These are phyloP conservation scores for Archaeoteleia sp. DNA, from an alignment of 2,888 invertebrate species.

Conservation along the genomic window DNA sequence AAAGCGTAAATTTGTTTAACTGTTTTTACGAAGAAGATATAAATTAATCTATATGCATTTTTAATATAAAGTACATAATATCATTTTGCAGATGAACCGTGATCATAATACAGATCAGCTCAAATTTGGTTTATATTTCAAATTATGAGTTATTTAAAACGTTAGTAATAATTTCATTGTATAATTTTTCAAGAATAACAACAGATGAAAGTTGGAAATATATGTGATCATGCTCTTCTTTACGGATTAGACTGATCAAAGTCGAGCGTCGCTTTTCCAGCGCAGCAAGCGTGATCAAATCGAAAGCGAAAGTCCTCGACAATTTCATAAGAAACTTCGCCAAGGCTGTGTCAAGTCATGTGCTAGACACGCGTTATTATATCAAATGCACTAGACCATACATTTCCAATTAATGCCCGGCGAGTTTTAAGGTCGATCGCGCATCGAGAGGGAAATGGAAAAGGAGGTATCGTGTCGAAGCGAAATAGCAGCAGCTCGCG, in stretches of 20 bases:
- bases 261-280: not conserved
- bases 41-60: too few relatives aligned
- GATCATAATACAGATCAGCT: too few relatives aligned
- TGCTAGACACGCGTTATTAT: constrained; percentile 14
- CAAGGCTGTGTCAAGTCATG: constrained; percentile 18
- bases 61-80: too few relatives aligned
- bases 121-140: too few relatives aligned
- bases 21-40: too few relatives aligned
- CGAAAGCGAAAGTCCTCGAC: constrained; percentile 19
- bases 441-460: constrained; percentile 11
- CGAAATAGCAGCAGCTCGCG: constrained; percentile 8
- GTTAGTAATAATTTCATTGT: too few relatives aligned
- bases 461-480: constrained; percentile 1
- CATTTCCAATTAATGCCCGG: constrained; percentile 15
- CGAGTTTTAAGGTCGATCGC: constrained; percentile 17
- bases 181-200: too few relatives aligned
- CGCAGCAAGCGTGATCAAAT: constrained; percentile 15
- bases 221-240: too few relatives aligned
- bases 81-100: too few relatives aligned
- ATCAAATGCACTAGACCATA: constrained; percentile 12
- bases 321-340: constrained; percentile 17
- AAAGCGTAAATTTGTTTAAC: too few relatives aligned
- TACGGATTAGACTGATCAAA: not conserved
- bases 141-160: too few relatives aligned
- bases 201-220: too few relatives aligned